Evolutionary conservation across 1,140 invertebrate species (phyloP).

Genomic region (Sycobia sp.): DNA sequence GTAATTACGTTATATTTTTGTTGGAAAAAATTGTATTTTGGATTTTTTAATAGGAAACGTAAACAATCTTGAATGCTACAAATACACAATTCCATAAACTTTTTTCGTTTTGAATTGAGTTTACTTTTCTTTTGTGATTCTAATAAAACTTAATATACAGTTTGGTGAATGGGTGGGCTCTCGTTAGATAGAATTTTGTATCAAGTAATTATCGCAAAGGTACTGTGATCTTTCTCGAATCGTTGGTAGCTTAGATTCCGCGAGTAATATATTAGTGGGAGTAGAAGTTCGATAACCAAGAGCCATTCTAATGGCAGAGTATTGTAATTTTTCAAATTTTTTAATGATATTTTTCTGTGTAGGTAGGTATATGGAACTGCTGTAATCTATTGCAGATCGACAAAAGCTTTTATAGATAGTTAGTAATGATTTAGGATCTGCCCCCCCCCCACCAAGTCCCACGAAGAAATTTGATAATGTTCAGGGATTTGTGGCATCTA

Average conservation of each 20-base stretch:
- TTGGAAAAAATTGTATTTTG: not conserved
- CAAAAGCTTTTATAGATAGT: constrained; percentile 17
- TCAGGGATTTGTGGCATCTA: not conserved
- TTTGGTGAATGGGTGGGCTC: too few species aligned
- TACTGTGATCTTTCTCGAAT: constrained; percentile 1
- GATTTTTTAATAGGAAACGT: not conserved
- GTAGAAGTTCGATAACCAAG: constrained; percentile 17
- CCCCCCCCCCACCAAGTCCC: too few species aligned
- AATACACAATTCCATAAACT: not conserved
- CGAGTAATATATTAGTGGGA: constrained; percentile 22
- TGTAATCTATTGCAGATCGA: constrained; percentile 25
- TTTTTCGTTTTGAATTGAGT: not conserved
- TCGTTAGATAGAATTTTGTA: not conserved
- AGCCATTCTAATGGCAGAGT: constrained; percentile 6
- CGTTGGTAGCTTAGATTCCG: constrained; percentile 11
- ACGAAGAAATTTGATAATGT: too few species aligned
- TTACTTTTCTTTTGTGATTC: not conserved
- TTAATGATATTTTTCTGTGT: too few species aligned
- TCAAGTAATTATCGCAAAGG: not conserved
- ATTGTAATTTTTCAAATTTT: constrained; percentile 22
- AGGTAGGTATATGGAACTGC: constrained; percentile 18
- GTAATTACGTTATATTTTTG: too few species aligned
- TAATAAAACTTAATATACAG: not conserved
- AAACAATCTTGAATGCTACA: not conserved
- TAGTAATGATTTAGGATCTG: too few species aligned